Percentiles rank a stretch among this genome's conserved stretches.
Evolutionary conservation across 1,140 invertebrate genomes (phyloP).

Genomic region (Drosophila melanogaster): DNA sequence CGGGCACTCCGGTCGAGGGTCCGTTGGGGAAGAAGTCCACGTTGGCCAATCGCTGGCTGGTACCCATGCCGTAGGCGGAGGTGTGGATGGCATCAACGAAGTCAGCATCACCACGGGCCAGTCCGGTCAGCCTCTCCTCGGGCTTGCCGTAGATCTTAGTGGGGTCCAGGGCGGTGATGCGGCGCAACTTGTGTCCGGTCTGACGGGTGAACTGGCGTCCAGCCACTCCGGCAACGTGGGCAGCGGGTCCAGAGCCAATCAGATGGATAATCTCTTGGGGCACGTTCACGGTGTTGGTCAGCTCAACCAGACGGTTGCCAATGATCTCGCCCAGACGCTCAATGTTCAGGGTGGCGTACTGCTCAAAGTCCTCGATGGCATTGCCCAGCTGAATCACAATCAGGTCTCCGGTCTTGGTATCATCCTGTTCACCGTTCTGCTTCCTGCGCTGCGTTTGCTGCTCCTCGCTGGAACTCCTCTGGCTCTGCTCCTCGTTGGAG

Average conservation of each 20-base stretch:
- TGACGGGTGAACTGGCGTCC: slow-evolving; percentile 87
- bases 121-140: slow-evolving; percentile 85
- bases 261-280: slow-evolving; percentile 77
- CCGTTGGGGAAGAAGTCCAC: slow-evolving; percentile 93
- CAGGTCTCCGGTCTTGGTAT: slow-evolving; percentile 56
- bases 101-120: slow-evolving; percentile 86
- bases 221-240: slow-evolving; percentile 86
- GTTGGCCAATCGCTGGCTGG: slow-evolving; percentile 88
- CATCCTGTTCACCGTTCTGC: slow-evolving; percentile 51
- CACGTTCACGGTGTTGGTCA: slow-evolving; percentile 67
- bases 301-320: slow-evolving; percentile 53
- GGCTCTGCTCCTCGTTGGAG: slow-evolving; percentile 38
- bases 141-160: slow-evolving; percentile 88
- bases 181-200: slow-evolving; percentile 84
- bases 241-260: slow-evolving; percentile 69
- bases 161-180: slow-evolving; percentile 90
- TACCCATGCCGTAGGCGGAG: slow-evolving; percentile 90
- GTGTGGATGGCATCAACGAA: slow-evolving; percentile 91
- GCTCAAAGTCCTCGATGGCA: slow-evolving; percentile 60
- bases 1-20: slow-evolving; percentile 83
- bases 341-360: slow-evolving; percentile 65
- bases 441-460: slow-evolving; percentile 51
- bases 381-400: slow-evolving; percentile 67
- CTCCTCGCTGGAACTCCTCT: slow-evolving; percentile 45
- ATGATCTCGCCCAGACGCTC: slow-evolving; percentile 66